phyloP scores from a whole-genome alignment of 2,113 vertebrate genomes.

The Rousettus leschenaultii region DNA sequence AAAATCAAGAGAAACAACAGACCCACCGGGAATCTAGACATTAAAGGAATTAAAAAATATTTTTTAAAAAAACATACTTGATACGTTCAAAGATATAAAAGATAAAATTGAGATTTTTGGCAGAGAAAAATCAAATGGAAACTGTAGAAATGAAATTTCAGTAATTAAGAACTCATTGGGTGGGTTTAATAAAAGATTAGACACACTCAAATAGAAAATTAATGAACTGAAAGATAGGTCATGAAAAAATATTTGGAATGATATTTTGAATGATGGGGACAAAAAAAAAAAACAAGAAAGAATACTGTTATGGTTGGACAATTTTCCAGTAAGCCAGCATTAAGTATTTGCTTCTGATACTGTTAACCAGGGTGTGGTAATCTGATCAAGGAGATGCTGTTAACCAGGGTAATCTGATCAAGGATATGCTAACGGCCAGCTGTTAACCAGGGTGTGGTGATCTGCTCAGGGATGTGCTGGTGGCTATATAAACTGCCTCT shows the following conservation, averaged over 20 bases:
- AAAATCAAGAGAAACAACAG: constrained; percentile 14
- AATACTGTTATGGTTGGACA: too few species aligned
- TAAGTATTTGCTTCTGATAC: too few species aligned
- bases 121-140: constrained; percentile 5
- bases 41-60: not conserved
- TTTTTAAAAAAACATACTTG: not conserved
- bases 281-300: not conserved
- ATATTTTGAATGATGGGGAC: not conserved
- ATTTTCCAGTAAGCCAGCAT: too few species aligned
- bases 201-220: not conserved
- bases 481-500: too few species aligned
- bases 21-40: not conserved
- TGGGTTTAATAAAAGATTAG: not conserved
- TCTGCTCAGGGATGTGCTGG: too few species aligned
- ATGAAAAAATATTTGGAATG: not conserved
- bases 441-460: too few species aligned
- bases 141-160: not conserved
- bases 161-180: not conserved
- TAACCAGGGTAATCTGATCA: too few species aligned
- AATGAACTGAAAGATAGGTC: not conserved
- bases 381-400: too few species aligned
- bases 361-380: too few species aligned
- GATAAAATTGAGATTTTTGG: not conserved
- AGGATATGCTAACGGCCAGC: too few species aligned
- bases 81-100: not conserved